Conservation (phyloP, 2,797 vertebrate species). For the Leptatherina wallacei region DNA sequence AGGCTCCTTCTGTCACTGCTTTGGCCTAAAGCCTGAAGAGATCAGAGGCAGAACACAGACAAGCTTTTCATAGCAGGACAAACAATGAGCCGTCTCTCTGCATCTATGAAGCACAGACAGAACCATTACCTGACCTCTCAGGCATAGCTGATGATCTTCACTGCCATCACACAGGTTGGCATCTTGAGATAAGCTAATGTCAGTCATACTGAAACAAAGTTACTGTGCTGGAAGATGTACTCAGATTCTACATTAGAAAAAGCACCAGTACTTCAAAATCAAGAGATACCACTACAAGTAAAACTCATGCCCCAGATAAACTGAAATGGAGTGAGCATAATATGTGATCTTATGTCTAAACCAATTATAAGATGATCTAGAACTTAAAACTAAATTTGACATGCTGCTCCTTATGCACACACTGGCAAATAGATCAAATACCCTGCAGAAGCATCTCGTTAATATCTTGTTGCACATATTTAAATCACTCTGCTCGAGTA, state of each 20-base stretch:
- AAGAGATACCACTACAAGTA: background rate
- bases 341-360: background rate
- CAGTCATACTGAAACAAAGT: slow-evolving; percentile 16
- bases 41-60: slow-evolving; percentile 70
- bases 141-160: slow-evolving; percentile 24
- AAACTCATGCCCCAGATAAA: background rate
- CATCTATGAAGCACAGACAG: slow-evolving; percentile 38
- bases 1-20: slow-evolving; percentile 67
- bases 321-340: background rate
- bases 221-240: background rate
- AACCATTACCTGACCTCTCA: slow-evolving; percentile 43
- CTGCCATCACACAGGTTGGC: slow-evolving; percentile 26
- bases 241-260: background rate
- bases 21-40: slow-evolving; percentile 67
- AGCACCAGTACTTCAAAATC: background rate
- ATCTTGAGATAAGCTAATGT: slow-evolving; percentile 11
- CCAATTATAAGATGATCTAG: slow-evolving; percentile 6
- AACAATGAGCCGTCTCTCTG: slow-evolving; percentile 67
- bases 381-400: slow-evolving; percentile 7
- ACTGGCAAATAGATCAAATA: slow-evolving; percentile 24
- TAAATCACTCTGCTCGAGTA: slow-evolving; percentile 45
- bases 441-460: slow-evolving; percentile 28
- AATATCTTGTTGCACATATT: slow-evolving; percentile 44
- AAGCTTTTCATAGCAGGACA: slow-evolving; percentile 64
- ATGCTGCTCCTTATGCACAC: slow-evolving; percentile 14